These are phyloP conservation scores for Prinia subflava DNA, from an alignment of 2,113 vertebrate species.

Conservation along the genomic window DNA sequence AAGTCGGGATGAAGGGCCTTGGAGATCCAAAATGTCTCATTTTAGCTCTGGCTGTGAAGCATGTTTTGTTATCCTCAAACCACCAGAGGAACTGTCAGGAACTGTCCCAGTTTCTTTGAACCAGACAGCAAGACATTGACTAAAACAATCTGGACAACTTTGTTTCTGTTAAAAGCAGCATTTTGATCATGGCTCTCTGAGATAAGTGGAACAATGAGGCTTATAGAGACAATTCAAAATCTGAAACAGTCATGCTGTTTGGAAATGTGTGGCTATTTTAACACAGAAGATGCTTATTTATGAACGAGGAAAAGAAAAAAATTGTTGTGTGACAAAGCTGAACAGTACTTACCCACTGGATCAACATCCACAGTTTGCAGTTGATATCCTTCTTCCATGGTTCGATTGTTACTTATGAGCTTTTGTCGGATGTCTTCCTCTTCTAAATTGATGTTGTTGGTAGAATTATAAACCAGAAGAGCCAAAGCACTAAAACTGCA, in stretches of 20 bases:
- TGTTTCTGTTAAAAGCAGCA: neutral
- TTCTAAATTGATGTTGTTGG: slow-evolving; percentile 74
- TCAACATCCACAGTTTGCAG: slow-evolving; percentile 65
- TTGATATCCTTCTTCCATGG: slow-evolving; percentile 66
- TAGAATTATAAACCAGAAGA: slow-evolving; percentile 82
- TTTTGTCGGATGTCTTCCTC: slow-evolving; percentile 69
- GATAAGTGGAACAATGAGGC: neutral
- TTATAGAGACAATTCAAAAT: neutral
- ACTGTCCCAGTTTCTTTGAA: neutral
- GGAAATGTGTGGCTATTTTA: neutral
- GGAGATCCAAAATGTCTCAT: neutral
- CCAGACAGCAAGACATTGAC: neutral
- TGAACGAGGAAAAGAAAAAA: neutral
- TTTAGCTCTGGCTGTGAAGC: neutral
- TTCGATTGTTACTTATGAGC: slow-evolving; percentile 61
- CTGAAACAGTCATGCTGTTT: neutral
- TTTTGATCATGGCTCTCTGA: neutral
- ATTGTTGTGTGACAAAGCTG: neutral
- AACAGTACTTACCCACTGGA: slow-evolving; percentile 76
- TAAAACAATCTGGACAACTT: neutral
- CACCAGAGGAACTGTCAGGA: neutral
- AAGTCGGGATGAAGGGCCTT: neutral
- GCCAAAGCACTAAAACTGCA: slow-evolving; percentile 76
- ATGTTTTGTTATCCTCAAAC: neutral
- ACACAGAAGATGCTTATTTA: neutral